Evolutionary conservation across 2,888 invertebrate species (phyloP).

Genomic region (Melipona bicolor): DNA sequence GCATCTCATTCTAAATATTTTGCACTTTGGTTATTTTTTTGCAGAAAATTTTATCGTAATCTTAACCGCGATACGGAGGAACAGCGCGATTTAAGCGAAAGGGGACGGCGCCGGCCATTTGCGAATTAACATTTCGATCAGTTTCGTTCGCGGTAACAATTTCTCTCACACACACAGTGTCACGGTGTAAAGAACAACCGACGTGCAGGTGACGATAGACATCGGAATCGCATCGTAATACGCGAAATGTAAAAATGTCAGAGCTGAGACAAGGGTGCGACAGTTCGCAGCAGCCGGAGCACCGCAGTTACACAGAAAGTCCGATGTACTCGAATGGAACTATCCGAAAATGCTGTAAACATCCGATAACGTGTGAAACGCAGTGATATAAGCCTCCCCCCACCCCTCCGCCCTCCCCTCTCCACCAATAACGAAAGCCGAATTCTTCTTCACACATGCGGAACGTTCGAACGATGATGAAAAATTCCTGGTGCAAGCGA

Average conservation of each 20-base stretch:
- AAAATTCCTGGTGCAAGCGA: constrained; percentile 27
- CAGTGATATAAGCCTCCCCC: not conserved
- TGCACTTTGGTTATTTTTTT: too few species aligned
- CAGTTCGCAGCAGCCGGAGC: not conserved
- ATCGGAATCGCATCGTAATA: not conserved
- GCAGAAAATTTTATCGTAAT: too few species aligned
- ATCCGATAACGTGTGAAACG: constrained; percentile 1
- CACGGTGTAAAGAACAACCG: not conserved
- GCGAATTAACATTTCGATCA: not conserved
- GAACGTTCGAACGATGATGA: constrained; percentile 24
- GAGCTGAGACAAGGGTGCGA: not conserved
- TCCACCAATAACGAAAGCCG: constrained; percentile 1
- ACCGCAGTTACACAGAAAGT: not conserved
- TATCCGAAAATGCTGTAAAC: not conserved
- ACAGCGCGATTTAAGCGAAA: not conserved
- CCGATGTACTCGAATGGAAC: not conserved
- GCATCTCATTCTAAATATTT: too few species aligned
- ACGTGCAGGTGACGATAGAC: not conserved
- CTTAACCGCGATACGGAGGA: not conserved
- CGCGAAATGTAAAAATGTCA: not conserved
- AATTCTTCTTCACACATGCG: constrained; percentile 19
- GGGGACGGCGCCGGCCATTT: too few species aligned
- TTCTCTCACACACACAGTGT: not conserved
- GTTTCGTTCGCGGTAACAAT: not conserved
- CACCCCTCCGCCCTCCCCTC: too few species aligned